Conservation (phyloP, 2,888 invertebrate genomes). For the Standfussiana lucernea region DNA sequence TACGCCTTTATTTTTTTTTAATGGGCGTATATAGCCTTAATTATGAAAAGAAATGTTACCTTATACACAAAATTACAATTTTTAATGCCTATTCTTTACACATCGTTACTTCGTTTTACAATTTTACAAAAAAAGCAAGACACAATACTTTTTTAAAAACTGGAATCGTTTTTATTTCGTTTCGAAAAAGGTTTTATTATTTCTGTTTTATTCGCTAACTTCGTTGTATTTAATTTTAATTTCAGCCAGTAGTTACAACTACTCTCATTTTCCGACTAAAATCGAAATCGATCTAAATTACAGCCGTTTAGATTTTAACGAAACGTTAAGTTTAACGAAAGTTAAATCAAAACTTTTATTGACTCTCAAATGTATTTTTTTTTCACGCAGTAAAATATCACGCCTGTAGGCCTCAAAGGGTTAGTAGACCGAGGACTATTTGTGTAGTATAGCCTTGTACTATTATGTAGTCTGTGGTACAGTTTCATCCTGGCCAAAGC, state of each 20-base stretch:
- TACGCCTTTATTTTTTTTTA: neutral
- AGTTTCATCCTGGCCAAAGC: neutral
- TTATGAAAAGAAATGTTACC: constrained; percentile 55
- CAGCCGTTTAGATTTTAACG: neutral
- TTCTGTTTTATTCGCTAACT: constrained; percentile 14
- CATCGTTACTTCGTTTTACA: constrained; percentile 47
- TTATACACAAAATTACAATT: constrained; percentile 57
- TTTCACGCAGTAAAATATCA: neutral
- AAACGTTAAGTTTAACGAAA: neutral
- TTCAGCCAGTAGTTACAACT: constrained; percentile 11
- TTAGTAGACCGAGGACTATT: neutral
- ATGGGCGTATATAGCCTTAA: neutral
- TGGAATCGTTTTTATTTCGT: constrained; percentile 1
- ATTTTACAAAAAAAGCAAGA: constrained; percentile 41
- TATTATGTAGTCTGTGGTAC: too few relatives aligned
- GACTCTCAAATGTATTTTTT: neutral
- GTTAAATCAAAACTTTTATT: neutral
- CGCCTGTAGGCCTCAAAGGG: neutral
- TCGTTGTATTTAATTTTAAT: constrained; percentile 9
- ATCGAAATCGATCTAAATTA: neutral
- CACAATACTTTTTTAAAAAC: constrained; percentile 8
- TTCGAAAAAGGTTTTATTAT: constrained; percentile 31
- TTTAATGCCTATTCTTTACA: constrained; percentile 63
- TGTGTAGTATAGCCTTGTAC: neutral
- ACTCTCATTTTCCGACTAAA: neutral